Base-by-base conservation (phyloP, 2,113 vertebrate genomes). In the Callospermophilus lateralis region DNA sequence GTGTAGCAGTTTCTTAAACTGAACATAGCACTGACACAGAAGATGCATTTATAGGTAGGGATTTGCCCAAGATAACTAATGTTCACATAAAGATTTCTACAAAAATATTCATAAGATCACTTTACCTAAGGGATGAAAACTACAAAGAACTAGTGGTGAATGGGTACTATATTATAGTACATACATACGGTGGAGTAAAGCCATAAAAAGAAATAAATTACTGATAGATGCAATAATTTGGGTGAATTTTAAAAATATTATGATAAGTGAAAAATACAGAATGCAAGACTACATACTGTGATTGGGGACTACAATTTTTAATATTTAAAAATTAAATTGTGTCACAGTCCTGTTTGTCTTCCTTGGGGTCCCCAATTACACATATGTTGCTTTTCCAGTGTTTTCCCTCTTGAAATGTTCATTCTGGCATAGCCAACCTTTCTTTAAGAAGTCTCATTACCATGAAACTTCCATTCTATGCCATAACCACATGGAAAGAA, bases 21-120 rank as follows among this genome's bases (percentile, higher is more conserved):
- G 39, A 94, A 74, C 39, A 84, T 39, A 94, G 24, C 42, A 89
- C 53, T 55, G 61, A 86, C 65, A 81, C 9, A 88, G 55, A 94
- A 94, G 91, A 45, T 89, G 11, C 28, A 89, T 84, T 94, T 80
- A 48, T 72, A 72, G 30, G 53, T 81, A 63, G 61, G 61, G 55
- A 89, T 81, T 53, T 45, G 76, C 8, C 30, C 16, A 84, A 87
- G 37, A 42, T 48, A 65, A 84, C 19, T 83, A 94, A 72, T 34
- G 17, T 37, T 20, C 67, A 79, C 39, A 94, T 15, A 81, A 53
- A 96, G 24, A 77, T 72, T 39, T 91, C 37, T 65, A 74, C n/a
- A 37, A 15, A 30, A 89, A 91, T 72, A 55, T 15, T 79, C 78
- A 89, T 37, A 73, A 17, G 4, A 58, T 20, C 28, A 32, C 53